Evolutionary conservation across 2,888 invertebrate genomes (phyloP), one percentile per base, ranked within the genome.

Genomic region (Microplitis deprimator): DNA sequence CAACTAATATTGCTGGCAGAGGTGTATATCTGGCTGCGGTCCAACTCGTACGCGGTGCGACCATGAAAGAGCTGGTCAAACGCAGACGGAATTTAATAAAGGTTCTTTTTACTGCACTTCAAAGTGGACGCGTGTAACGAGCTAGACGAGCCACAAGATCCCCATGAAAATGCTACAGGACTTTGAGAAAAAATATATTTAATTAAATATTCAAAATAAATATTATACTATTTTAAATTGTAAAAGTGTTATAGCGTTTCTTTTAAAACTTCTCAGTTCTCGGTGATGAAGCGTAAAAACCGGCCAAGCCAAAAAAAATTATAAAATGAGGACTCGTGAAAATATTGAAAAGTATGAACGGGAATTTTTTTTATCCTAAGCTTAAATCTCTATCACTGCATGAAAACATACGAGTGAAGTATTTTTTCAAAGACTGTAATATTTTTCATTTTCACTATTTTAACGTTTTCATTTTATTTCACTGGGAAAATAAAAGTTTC

Each of bases 31-130:
- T 82, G 82, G 82, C 82, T 76, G 74, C 59, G 71, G 67, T 79
- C 82, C 81, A 82, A 80, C 79, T 75, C 69, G 68, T 75, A 77
- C 77, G 77, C 73, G 77, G 16, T 65, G 73, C 73, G 77, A 77
- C 77, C 79, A 29, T 73, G 73, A 64, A 78, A 75, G 77, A 79
- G 72, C 76, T 73, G 78, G 64, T 78, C 73, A 69, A 81, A 79
- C 79, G 75, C 77, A 77, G 73, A 60, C 75, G 79, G 79, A 81
- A 81, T 81, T 81, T 81, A 80, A 80, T 80, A 79, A 81, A 79
- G 77, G 78, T 73, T 80, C 68, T 72, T 76, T 68, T 61, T 71
- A 68, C 76, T 38, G 60, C 79, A 75, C 80, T 81, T 77, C 77
- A 77, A 79, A 80, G 79, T 77, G 76, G 74, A 77, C 74, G 76